A percentile compares a stretch with the other conserved stretches of the same genome.
Evolutionary conservation across 2,888 invertebrate genomes (phyloP).

Genomic region (Abscondita cerata): DNA sequence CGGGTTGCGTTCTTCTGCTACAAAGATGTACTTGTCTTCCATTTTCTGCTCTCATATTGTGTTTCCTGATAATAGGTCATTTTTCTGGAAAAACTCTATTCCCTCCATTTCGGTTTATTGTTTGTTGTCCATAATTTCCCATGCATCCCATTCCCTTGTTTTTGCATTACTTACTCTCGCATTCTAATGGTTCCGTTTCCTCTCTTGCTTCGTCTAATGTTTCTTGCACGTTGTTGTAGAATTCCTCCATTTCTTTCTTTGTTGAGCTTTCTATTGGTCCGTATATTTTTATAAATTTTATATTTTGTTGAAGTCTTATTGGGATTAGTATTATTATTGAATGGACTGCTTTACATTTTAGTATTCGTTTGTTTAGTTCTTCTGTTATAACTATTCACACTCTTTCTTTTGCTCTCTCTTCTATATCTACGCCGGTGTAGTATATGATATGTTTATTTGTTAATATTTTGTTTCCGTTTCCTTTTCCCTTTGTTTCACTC

Average conservation of each 20-base stretch:
- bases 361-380: not conserved
- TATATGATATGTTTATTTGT: too few species aligned
- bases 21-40: too few species aligned
- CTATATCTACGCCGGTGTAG: too few species aligned
- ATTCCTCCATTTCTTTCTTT: not conserved
- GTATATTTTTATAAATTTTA: conserved; percentile 13
- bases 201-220: not conserved
- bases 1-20: too few species aligned
- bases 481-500: too few species aligned
- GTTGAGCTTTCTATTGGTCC: conserved; percentile 8
- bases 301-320: not conserved
- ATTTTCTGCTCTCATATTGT: too few species aligned
- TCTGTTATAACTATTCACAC: not conserved
- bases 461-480: too few species aligned
- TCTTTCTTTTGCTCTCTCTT: not conserved
- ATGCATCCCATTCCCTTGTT: conserved; percentile 1
- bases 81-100: not conserved
- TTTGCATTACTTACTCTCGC: not conserved
- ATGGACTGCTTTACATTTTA: not conserved
- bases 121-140: not conserved
- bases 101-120: conserved; percentile 2
- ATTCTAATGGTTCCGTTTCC: not conserved
- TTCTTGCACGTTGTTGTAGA: conserved; percentile 3
- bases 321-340: not conserved
- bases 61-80: not conserved